These are phyloP conservation scores for Pelochelys cantorii DNA, from an alignment of 2,797 vertebrate genomes.

Conservation along the genomic window DNA sequence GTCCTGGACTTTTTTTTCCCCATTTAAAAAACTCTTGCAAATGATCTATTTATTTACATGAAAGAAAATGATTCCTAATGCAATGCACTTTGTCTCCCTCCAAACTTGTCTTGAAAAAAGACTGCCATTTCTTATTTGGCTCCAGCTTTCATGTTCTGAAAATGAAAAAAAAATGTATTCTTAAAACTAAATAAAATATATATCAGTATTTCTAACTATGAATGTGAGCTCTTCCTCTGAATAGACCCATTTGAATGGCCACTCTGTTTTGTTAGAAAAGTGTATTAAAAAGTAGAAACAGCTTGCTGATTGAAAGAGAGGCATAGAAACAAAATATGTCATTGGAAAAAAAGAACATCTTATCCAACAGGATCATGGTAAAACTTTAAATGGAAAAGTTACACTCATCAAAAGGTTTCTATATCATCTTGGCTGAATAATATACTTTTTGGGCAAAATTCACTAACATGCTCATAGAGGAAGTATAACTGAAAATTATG, in stretches of 20 bases:
- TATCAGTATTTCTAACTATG: slow-evolving; percentile 78
- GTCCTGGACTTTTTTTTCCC: slow-evolving; percentile 63
- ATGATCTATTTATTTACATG: slow-evolving; percentile 81
- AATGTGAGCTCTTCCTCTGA: slow-evolving; percentile 74
- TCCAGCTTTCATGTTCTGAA: slow-evolving; percentile 76
- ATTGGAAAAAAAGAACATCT: slow-evolving; percentile 68
- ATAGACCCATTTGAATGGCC: slow-evolving; percentile 78
- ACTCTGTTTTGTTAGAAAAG: slow-evolving; percentile 80
- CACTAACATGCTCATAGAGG: slow-evolving; percentile 81
- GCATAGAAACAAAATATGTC: slow-evolving; percentile 79
- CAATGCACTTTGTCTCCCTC: slow-evolving; percentile 67
- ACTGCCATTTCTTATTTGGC: slow-evolving; percentile 72
- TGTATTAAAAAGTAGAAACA: slow-evolving; percentile 83
- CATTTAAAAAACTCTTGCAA: slow-evolving; percentile 75
- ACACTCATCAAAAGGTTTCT: slow-evolving; percentile 77
- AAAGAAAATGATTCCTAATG: slow-evolving; percentile 75
- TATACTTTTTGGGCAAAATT: slow-evolving; percentile 83
- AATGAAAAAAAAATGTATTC: slow-evolving; percentile 71
- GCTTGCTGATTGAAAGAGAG: slow-evolving; percentile 73
- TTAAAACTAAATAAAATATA: slow-evolving; percentile 79
- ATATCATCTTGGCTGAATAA: slow-evolving; percentile 81
- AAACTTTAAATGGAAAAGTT: slow-evolving; percentile 81
- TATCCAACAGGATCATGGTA: slow-evolving; percentile 78
- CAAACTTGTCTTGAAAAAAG: slow-evolving; percentile 75
- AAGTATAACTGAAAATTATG: slow-evolving; percentile 84